Base-by-base conservation (phyloP, 2,888 invertebrate genomes). In the Ecliptopera silaceata region DNA sequence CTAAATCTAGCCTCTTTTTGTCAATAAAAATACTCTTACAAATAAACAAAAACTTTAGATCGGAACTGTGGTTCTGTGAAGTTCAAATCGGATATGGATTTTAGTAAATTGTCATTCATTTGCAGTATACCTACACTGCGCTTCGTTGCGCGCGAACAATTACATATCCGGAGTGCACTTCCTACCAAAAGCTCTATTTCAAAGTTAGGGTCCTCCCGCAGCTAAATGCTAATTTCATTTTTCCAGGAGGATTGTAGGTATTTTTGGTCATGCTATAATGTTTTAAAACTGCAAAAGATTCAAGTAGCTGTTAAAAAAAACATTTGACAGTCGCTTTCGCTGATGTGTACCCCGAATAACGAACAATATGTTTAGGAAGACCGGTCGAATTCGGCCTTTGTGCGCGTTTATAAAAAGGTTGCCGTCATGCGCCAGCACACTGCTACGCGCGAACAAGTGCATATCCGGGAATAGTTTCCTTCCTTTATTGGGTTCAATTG, bases 101-200 rank as follows among this genome's bases (percentile, higher is more conserved):
- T 48, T 26, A 15, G 11, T 46, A 34, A 45, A 36, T 46, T n/a
- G 12, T 32, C 12, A 20, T 46, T 32, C 20, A 36, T 13, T 44
- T 47, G 38, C 38, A 38, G 22, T 46, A n/a, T 11, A 47, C 45
- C 32, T n/a, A 12, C 34, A 18, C 17, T 39, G 8, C 56, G 56
- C 59, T 43, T 44, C 45, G 59, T 38, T 52, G 67, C 68, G 68
- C 69, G 59, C 64, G 51, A 71, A 56, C 79, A 77, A 79, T 76
- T 82, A 82, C 78, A 83, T 80, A 75, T 87, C 86, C 86, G 86
- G 83, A 70, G 72, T 69, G 17, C 67, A 68, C 78, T 81, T 85
- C 85, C 85, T 82, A 39, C 45, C 36, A 44, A 17, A 10, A 39
- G 17, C 17, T 64, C 32, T 32, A 12, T 32, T 32, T 4, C 12